Base-by-base conservation (phyloP, 2,888 invertebrate genomes). In the Cantharis flavilabris region DNA sequence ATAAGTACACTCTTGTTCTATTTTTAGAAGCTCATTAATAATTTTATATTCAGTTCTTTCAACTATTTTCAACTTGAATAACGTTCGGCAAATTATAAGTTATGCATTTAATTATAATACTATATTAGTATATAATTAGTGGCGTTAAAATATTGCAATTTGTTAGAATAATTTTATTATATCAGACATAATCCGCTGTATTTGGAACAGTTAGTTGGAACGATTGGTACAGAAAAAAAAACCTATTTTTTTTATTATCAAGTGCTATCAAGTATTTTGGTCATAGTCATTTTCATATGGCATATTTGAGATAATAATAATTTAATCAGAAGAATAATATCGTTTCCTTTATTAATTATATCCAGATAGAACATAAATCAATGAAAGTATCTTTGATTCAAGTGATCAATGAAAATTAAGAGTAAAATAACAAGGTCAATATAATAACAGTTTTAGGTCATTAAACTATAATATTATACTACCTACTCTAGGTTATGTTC, bases 361-460 rank as follows among this genome's bases (percentile, higher is more conserved):
- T 49, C 5, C 13, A 13, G 33, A 33, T 33, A 33, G 13, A 33
- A 13, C 13, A 33, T 33, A 33, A 33, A 49, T 49, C 49, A 49
- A 49, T 49, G 49, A 49, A 49, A 49, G 49, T 49, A n/a, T 49
- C n/a, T 3, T n/a, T 49, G 49, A 49, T 49, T 49, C 49, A 26
- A 65, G n/a, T 14, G 65, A 67, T 67, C 65, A 67, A 67, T 67
- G 65, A 67, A 67, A 67, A 67, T 67, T 67, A 67, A 67, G 26
- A 67, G 20, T 67, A 67, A n/a, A 23, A 67, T 23, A 23, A 67
- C 65, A 67, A 67, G 65, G 65, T 67, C 65, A 67, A 67, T 23
- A 67, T 67, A 67, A 67, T 20, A 67, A 67, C 65, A 67, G 65
- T 67, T 67, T 67, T 67, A 67, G 65, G 65, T 67, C 65, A 23